These are phyloP conservation scores for Cebidichthys violaceus DNA, from an alignment of 2,113 vertebrate species.

Conservation along the genomic window DNA sequence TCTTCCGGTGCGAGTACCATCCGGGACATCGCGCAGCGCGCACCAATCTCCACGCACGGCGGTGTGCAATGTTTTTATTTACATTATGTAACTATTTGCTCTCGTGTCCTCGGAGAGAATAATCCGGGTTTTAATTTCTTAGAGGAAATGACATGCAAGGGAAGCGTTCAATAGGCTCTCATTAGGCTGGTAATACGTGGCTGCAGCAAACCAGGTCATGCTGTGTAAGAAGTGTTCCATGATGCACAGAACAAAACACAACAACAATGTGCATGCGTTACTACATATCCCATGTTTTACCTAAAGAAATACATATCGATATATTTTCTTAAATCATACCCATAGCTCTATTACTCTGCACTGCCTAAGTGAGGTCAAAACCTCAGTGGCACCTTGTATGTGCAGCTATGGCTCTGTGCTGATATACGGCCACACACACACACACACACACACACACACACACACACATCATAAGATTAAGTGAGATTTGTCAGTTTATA, in stretches of 20 bases:
- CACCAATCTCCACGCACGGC: constrained; percentile 55
- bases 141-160: neutral
- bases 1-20: constrained; percentile 95
- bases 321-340: neutral
- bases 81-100: constrained; percentile 65
- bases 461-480: constrained; percentile 45
- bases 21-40: constrained; percentile 84
- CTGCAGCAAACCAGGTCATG: neutral
- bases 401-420: neutral
- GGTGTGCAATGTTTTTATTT: constrained; percentile 70
- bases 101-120: neutral
- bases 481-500: constrained; percentile 61
- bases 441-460: neutral
- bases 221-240: no score
- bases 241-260: neutral
- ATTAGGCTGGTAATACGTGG: neutral
- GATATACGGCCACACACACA: neutral
- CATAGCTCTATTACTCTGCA: neutral
- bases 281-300: neutral
- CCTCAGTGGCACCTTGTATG: neutral
- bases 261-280: neutral
- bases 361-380: neutral
- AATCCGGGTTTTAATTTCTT: constrained; percentile 37
- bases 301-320: neutral
- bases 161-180: neutral